phyloP scores from a whole-genome alignment of 2,113 vertebrate species.

The Pundamilia nyererei region DNA sequence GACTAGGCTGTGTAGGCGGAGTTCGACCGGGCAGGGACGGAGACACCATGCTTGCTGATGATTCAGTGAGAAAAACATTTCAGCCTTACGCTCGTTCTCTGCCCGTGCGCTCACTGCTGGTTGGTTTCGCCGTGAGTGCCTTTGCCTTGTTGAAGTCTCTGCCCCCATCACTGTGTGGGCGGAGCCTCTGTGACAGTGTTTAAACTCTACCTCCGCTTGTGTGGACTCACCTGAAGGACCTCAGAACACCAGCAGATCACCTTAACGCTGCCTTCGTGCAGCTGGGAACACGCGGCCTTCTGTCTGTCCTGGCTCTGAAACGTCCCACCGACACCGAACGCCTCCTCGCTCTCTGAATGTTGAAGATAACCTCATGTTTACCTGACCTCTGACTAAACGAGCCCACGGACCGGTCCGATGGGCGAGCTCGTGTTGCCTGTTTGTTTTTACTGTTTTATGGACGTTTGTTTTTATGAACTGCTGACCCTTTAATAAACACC shows the following conservation, averaged over 20 bases:
- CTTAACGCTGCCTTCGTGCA: constrained; percentile 4
- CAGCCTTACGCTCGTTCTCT: neutral
- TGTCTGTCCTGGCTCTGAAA: neutral
- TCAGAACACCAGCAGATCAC: constrained; percentile 1
- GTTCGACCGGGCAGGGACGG: neutral
- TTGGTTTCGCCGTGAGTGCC: neutral
- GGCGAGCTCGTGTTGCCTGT: neutral
- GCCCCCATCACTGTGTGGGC: neutral
- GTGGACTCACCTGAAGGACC: neutral
- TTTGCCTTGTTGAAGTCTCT: neutral
- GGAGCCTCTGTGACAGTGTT: neutral
- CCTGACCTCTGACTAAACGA: neutral
- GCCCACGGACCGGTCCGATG: neutral
- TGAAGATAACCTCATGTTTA: neutral
- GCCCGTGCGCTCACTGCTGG: neutral
- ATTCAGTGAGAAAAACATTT: neutral
- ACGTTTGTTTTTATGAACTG: neutral
- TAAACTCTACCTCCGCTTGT: neutral
- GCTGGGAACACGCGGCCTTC: neutral
- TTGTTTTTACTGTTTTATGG: neutral
- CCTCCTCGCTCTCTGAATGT: neutral
- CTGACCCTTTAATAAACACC: neutral
- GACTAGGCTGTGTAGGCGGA: neutral
- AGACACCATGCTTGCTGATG: neutral
- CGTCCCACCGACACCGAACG: neutral